Percentiles rank a stretch among this genome's conserved stretches.
Conservation (phyloP, 1,140 invertebrate species). For the Drosophila dunni region DNA sequence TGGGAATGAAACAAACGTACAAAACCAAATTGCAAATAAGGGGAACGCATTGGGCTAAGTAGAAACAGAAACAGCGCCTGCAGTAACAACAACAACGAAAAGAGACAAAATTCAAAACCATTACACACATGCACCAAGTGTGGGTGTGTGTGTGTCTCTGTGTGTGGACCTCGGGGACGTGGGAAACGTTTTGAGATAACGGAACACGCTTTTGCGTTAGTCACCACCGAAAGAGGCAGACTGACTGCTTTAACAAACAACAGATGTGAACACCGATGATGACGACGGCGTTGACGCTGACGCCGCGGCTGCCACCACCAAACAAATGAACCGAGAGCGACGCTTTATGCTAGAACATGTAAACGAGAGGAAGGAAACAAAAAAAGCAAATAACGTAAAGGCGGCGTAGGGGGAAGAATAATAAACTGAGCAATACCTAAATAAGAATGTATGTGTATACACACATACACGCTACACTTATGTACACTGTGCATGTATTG, state of each 20-base stretch:
- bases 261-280: constrained; percentile 58
- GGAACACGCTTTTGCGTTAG: constrained; percentile 54
- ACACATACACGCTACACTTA: constrained; percentile 19
- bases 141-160: constrained; percentile 28
- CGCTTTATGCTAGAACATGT: constrained; percentile 41
- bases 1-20: constrained; percentile 24
- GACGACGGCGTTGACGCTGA: constrained; percentile 5
- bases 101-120: constrained; percentile 59
- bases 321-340: constrained; percentile 42
- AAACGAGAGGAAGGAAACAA: constrained; percentile 22
- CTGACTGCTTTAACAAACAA: constrained; percentile 56
- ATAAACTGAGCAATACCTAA: constrained; percentile 47
- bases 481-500: constrained; percentile 23
- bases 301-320: constrained; percentile 14
- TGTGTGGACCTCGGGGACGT: constrained; percentile 44
- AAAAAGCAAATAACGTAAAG: constrained; percentile 38
- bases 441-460: constrained; percentile 25
- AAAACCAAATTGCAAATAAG: constrained; percentile 39
- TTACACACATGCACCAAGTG: constrained; percentile 39
- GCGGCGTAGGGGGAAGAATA: constrained; percentile 23
- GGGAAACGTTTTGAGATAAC: constrained; percentile 55
- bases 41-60: constrained; percentile 37
- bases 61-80: constrained; percentile 55
- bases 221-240: constrained; percentile 47
- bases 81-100: constrained; percentile 43